Base-by-base conservation (phyloP, 2,113 vertebrate genomes). In the Myotis yumanensis region DNA sequence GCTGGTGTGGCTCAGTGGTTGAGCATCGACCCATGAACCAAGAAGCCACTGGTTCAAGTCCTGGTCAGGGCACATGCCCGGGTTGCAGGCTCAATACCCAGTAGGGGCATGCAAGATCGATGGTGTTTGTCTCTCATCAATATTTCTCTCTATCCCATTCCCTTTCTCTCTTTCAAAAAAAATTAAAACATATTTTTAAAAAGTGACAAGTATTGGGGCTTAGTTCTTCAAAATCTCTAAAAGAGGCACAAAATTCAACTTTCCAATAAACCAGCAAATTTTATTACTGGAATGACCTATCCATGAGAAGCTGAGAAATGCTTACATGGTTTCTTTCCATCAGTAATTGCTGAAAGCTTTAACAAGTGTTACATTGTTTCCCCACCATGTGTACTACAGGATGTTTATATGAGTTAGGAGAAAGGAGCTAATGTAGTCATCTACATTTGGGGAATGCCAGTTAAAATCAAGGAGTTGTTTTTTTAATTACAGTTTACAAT, bases 341-440 rank as follows among this genome's bases (percentile, higher is more conserved):
- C n/a, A 81, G 22, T 40, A 86, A 76, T 71, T 87, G 12, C 79
- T 79, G 43, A 81, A 64, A 11, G 23, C 80, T 82, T 86, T 93
- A 72, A 86, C 46, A 76, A 69, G 37, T 84, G 46, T 69, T 57
- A 35, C 9, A 57, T 4, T 77, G 28, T 72, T 93, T 91, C 51
- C 51, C 28, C 20, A 81, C 86, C 86, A 64, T 48, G 11, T 86
- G 30, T 51, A 20, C 30, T 77, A n/a, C 4, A 72, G 68, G 46
- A 40, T 88, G 68, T 64, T 89, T 88, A 68, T 90, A 68, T 89
- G 76, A 72, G 35, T 84, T 90, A 91, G 32, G 32, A 76, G 48
- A 89, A 80, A 91, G 40, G 57, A 80, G 28, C 72, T 73, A 57
- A 57, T n/a, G 10, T 87, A 59, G 48, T 91, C 35, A 75, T 93